Conservation (phyloP, 1,140 invertebrate species). For the Tetramorium alpestre region DNA sequence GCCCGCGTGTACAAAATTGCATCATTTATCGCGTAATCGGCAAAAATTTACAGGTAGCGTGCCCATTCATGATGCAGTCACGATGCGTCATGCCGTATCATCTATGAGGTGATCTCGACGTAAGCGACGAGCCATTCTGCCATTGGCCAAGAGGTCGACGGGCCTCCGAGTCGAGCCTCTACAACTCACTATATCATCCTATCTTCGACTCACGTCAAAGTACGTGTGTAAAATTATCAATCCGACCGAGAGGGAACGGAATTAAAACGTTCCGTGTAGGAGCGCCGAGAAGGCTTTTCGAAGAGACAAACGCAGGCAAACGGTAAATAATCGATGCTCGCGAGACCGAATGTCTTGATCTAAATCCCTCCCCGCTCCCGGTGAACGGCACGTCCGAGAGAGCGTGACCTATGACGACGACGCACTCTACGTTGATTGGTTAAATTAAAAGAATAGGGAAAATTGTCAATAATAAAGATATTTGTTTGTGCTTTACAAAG, state of each 20-base stretch:
- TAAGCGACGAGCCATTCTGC: slow-evolving; percentile 20
- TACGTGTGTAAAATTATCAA: neutral
- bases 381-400: slow-evolving; percentile 21
- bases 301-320: neutral
- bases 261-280: neutral
- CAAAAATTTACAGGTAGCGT: neutral
- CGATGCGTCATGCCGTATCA: slow-evolving; percentile 15
- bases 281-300: neutral
- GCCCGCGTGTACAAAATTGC: no score
- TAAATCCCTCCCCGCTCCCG: no score
- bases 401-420: slow-evolving; percentile 43
- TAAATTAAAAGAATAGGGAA: slow-evolving; percentile 41
- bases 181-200: neutral
- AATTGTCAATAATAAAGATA: slow-evolving; percentile 25
- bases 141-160: slow-evolving; percentile 67
- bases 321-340: neutral
- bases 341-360: no score
- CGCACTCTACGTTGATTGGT: slow-evolving; percentile 16
- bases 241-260: neutral
- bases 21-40: neutral
- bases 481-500: slow-evolving; percentile 33
- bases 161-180: slow-evolving; percentile 66
- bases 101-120: slow-evolving; percentile 49
- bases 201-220: slow-evolving; percentile 55
- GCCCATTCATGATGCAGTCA: neutral